Conservation (phyloP, 2,888 invertebrate species). For the Ypsolopha scabrella region DNA sequence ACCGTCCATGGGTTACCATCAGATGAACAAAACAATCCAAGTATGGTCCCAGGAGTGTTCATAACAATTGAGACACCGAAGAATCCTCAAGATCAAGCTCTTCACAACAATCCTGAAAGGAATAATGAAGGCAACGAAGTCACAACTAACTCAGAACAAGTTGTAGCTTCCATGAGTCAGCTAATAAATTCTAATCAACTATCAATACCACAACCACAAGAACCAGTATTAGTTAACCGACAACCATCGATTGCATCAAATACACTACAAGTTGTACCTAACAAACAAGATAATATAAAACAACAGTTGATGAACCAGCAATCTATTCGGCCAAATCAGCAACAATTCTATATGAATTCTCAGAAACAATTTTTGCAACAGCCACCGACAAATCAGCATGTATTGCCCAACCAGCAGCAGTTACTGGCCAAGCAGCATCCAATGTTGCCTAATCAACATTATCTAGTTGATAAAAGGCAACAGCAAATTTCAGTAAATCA, state of each 20-base stretch:
- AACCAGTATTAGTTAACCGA: constrained; percentile 6
- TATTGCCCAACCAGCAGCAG: no score
- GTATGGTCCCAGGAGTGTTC: constrained; percentile 27
- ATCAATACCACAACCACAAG: no score
- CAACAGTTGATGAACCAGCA: constrained; percentile 6
- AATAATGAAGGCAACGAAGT: background rate
- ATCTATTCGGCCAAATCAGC: constrained; percentile 3
- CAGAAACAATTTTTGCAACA: background rate
- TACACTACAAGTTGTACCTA: constrained; percentile 1
- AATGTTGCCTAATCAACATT: constrained; percentile 10
- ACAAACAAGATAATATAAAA: background rate
- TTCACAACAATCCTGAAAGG: constrained; percentile 4
- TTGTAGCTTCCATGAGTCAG: constrained; percentile 4
- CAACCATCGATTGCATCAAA: background rate
- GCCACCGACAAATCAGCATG: constrained; percentile 4
- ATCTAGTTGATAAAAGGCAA: background rate
- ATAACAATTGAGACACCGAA: constrained; percentile 28
- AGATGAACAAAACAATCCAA: background rate
- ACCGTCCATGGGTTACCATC: background rate
- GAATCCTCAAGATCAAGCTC: constrained; percentile 20
- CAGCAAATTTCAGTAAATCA: constrained; percentile 2
- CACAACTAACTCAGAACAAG: background rate
- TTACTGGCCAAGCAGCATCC: constrained; percentile 4
- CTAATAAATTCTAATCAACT: constrained; percentile 1
- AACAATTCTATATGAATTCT: background rate